Conservation (phyloP, 2,797 vertebrate genomes). For the Sebastes miniatus region DNA sequence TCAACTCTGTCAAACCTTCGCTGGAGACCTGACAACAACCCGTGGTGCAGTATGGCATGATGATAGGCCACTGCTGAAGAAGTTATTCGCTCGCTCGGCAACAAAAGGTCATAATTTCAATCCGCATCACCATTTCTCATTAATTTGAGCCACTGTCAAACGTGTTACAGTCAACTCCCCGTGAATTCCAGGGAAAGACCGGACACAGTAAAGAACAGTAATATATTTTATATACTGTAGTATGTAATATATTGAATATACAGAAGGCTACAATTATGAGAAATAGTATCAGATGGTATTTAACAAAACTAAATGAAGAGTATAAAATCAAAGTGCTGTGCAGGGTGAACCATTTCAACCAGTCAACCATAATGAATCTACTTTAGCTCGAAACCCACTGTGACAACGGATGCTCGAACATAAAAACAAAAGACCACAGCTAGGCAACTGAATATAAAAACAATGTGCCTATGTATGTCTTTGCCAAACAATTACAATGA, state of each 20-base stretch:
- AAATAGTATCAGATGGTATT: neutral
- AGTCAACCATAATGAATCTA: neutral
- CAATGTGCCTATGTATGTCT: neutral
- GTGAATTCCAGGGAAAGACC: neutral
- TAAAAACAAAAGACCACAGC: slow-evolving; percentile 24
- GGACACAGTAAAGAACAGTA: neutral
- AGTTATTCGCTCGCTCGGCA: slow-evolving; percentile 41
- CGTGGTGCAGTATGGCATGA: slow-evolving; percentile 1
- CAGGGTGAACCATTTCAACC: neutral
- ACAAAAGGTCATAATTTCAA: slow-evolving; percentile 58
- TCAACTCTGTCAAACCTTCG: slow-evolving; percentile 54
- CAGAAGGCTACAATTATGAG: neutral
- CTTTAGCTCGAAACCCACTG: slow-evolving; percentile 16
- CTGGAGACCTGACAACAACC: slow-evolving; percentile 31
- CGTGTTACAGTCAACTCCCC: neutral
- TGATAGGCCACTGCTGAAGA: slow-evolving; percentile 24
- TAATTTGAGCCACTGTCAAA: slow-evolving; percentile 34
- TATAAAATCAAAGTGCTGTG: neutral
- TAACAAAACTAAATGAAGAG: neutral
- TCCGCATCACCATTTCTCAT: slow-evolving; percentile 35
- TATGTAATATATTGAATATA: neutral
- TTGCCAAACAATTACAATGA: slow-evolving; percentile 1
- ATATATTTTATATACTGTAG: neutral
- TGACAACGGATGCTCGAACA: neutral
- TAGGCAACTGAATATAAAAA: slow-evolving; percentile 19